Conservation (phyloP, 2,113 vertebrate species). For the Sterrhoptilus dennistouni region DNA sequence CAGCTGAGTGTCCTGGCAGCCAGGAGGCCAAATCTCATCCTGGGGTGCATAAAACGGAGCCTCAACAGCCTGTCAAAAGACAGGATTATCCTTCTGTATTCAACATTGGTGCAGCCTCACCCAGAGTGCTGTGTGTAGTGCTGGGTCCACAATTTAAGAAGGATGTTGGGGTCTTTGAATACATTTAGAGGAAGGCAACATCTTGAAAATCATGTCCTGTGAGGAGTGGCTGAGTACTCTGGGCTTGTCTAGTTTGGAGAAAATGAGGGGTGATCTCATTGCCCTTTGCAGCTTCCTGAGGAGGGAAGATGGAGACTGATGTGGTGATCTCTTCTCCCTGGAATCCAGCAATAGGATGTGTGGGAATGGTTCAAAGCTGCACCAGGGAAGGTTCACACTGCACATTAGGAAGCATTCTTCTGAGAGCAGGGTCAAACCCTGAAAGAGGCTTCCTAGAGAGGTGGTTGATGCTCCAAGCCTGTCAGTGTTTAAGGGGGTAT, state of each 20-base stretch:
- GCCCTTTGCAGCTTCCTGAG: not conserved
- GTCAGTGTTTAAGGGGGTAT: not conserved
- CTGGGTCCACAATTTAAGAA: not conserved
- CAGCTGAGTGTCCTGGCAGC: not conserved
- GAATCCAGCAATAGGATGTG: accelerated
- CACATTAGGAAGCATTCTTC: not conserved
- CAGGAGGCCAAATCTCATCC: not conserved
- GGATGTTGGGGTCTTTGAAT: not conserved
- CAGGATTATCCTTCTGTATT: accelerated
- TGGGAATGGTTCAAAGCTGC: not conserved
- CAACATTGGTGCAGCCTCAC: accelerated
- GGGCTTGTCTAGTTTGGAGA: not conserved
- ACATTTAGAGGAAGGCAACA: not conserved
- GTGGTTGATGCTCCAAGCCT: not conserved
- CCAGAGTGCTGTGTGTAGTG: not conserved
- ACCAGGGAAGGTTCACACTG: not conserved
- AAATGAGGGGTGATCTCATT: not conserved
- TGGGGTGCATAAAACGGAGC: not conserved
- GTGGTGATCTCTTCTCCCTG: not conserved
- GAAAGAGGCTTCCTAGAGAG: not conserved
- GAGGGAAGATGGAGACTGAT: accelerated
- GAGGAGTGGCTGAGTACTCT: not conserved
- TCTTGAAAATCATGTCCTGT: not conserved
- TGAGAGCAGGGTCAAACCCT: not conserved
- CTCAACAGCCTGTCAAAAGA: not conserved